These are phyloP conservation scores for Thera britannica DNA, from an alignment of 2,888 invertebrate genomes.

Conservation along the genomic window DNA sequence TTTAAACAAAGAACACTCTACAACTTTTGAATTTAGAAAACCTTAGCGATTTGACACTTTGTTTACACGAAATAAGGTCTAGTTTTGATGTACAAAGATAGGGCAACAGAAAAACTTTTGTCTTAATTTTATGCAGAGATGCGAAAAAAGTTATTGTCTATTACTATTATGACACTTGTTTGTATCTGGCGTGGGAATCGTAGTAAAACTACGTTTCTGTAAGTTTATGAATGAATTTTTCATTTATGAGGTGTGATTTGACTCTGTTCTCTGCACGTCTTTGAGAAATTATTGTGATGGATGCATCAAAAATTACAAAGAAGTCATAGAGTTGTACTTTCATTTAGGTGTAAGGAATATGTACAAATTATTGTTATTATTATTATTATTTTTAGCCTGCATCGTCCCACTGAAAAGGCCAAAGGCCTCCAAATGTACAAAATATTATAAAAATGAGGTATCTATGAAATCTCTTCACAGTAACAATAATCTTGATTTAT, in stretches of 20 bases:
- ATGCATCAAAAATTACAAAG: background rate
- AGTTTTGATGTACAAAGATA: background rate
- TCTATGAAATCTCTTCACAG: too few species aligned
- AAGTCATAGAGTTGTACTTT: too few species aligned
- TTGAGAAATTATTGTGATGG: background rate
- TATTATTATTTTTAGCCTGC: too few species aligned
- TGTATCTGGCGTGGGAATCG: conserved; percentile 41
- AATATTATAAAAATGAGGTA: too few species aligned
- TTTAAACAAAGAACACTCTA: conserved; percentile 38
- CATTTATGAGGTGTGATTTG: conserved; percentile 30
- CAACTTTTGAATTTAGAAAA: background rate
- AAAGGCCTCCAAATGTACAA: too few species aligned
- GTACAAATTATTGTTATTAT: too few species aligned
- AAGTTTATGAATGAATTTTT: conserved; percentile 40
- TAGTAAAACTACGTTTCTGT: conserved; percentile 27
- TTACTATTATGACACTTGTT: conserved; percentile 34
- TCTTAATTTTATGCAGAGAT: conserved; percentile 34
- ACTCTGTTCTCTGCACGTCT: conserved; percentile 37
- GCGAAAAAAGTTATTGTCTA: conserved; percentile 38
- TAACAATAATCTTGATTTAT: too few species aligned
- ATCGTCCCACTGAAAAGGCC: too few species aligned
- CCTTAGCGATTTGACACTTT: conserved; percentile 7
- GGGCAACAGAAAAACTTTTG: conserved; percentile 11
- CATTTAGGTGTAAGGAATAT: too few species aligned
- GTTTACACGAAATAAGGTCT: background rate